These are phyloP conservation scores for Deilephila porcellus DNA, from an alignment of 2,888 invertebrate species.

Conservation along the genomic window DNA sequence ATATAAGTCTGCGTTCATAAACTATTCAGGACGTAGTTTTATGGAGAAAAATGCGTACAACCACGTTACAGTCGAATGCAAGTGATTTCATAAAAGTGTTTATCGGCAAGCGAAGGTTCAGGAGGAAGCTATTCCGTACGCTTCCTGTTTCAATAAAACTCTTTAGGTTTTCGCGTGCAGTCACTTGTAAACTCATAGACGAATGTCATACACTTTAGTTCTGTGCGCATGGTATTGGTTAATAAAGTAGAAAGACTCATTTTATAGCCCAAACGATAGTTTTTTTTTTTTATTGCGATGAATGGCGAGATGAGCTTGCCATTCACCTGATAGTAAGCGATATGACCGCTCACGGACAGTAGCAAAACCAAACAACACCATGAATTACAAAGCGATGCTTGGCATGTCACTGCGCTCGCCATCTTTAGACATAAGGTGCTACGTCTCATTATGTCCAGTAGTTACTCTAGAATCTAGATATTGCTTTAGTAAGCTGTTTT, in stretches of 20 bases:
- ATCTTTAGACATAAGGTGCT: no score
- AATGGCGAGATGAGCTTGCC: no score
- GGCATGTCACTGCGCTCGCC: no score
- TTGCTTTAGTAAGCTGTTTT: no score
- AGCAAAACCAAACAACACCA: no score
- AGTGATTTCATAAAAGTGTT: conserved; percentile 12
- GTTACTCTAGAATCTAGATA: neutral
- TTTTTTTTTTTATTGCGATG: no score
- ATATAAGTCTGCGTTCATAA: no score
- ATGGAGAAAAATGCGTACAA: neutral
- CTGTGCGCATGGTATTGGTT: neutral
- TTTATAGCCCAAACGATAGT: neutral
- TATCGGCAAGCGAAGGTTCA: neutral
- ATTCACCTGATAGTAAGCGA: no score
- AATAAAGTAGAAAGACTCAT: neutral
- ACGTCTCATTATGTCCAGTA: no score
- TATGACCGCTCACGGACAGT: no score
- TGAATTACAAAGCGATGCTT: no score
- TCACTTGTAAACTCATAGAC: neutral
- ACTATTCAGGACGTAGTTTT: neutral
- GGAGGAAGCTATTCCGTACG: conserved; percentile 8
- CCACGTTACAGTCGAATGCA: neutral
- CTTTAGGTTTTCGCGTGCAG: conserved; percentile 13
- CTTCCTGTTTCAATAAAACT: conserved; percentile 11
- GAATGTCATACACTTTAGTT: neutral